Evolutionary conservation across 1,140 invertebrate species (phyloP), one percentile per base, ranked within the genome.

Genomic region (Cherax quadricarinatus): DNA sequence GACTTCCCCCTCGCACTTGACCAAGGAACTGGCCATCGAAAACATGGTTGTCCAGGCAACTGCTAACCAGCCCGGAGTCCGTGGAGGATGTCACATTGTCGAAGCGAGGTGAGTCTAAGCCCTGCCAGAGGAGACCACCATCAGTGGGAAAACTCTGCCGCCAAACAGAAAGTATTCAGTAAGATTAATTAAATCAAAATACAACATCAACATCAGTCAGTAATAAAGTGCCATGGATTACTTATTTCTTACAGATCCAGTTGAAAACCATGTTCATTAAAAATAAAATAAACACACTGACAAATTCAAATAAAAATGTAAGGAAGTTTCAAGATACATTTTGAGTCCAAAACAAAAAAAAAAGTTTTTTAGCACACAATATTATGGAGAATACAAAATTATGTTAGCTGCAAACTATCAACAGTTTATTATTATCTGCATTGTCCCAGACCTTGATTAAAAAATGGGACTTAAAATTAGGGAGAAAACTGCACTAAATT

Each of bases 41-140:
- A 41, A 84, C 86, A 49, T 88, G 86, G 80, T 57, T 92, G 80
- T 92, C 91, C 66, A 92, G 86, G 81, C 91, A 88, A 88, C 91
- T 92, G 91, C 86, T 92, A 79, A 92, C 82, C 82, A 92, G 91
- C 53, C 91, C 91, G 57, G 91, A 88, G 70, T 92, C 91, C 80
- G 91, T 92, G 60, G 91, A 92, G 53, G 91, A 88, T 86, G 86
- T 92, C 86, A 92, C 91, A 92, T 92, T 92, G 91, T 92, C 91
- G 57, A 92, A 92, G 86, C 91, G 91, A 85, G 91, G 91, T 66
- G 91, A 92, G 91, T 92, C 91, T 83, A 92, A 92, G 91, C 91
- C 91, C 91, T 92, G 91, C 86, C 86, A 92, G 86, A 88, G 91
- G 80, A 92, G 91, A 92, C 80, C 75, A 79, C 70, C 86, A 60